These are phyloP conservation scores for Salvelinus namaycush DNA, from an alignment of 2,113 vertebrate genomes.

Conservation along the genomic window DNA sequence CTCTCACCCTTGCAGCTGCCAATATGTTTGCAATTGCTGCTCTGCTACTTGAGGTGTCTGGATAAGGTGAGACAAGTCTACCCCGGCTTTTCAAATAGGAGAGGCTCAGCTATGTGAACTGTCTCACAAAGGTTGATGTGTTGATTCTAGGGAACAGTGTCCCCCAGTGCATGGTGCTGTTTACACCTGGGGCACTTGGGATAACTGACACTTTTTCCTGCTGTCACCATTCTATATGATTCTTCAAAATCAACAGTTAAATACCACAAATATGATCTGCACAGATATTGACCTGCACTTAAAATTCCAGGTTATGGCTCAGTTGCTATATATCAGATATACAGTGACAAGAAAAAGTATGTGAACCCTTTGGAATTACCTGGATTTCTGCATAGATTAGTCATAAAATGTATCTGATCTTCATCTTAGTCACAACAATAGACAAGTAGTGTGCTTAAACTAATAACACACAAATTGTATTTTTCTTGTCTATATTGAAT, in stretches of 20 bases:
- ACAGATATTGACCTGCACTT: not conserved
- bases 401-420: too few relatives aligned
- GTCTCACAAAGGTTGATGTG: not conserved
- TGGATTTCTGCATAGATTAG: too few relatives aligned
- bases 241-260: conserved; percentile 53
- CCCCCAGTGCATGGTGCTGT: conserved; percentile 2
- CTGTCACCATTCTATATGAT: conserved; percentile 29
- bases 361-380: too few relatives aligned
- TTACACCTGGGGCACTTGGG: conserved; percentile 52
- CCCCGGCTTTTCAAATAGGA: not conserved
- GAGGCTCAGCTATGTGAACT: not conserved
- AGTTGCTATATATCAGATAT: not conserved
- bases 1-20: conserved; percentile 39
- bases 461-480: too few relatives aligned
- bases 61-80: conserved; percentile 44
- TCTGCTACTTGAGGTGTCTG: conserved; percentile 51
- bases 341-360: too few relatives aligned
- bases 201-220: conserved; percentile 44
- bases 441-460: too few relatives aligned
- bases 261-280: not conserved
- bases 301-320: not conserved
- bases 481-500: too few relatives aligned
- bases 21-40: conserved; percentile 53
- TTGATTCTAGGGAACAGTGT: conserved; percentile 36
- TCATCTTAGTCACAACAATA: too few relatives aligned